phyloP scores from a whole-genome alignment of 2,888 invertebrate genomes.

The Spilarctia lutea region DNA sequence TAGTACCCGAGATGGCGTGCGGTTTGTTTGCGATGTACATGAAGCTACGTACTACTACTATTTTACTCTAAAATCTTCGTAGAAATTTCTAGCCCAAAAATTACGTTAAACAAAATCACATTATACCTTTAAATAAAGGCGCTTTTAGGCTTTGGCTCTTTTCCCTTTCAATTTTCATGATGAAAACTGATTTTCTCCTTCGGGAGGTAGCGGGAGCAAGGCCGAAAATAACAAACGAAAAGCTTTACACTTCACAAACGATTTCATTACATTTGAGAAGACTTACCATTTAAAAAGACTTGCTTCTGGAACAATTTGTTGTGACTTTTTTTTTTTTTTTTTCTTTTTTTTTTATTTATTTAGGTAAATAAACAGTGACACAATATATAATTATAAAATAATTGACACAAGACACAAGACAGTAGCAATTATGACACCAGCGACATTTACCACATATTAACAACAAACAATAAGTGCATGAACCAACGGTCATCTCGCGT shows the following conservation, averaged over 20 bases:
- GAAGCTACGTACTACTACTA: neutral
- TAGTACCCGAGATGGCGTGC: no score
- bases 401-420: no score
- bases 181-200: conserved; percentile 5
- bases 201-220: neutral
- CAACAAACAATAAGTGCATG: no score
- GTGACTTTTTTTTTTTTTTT: no score
- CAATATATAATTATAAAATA: no score
- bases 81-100: neutral
- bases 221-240: conserved; percentile 7
- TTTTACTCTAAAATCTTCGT: no score
- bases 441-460: no score
- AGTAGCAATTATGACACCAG: no score
- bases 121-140: neutral
- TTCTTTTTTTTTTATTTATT: no score
- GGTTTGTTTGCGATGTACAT: no score
- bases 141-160: conserved; percentile 2
- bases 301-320: conserved; percentile 8
- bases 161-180: conserved; percentile 8
- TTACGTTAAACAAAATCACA: neutral
- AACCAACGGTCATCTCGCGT: no score
- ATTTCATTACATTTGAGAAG: conserved; percentile 10
- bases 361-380: no score
- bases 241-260: conserved; percentile 5
- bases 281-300: neutral